Evolutionary conservation across 2,888 invertebrate species (phyloP).

Genomic region (Labia minor): DNA sequence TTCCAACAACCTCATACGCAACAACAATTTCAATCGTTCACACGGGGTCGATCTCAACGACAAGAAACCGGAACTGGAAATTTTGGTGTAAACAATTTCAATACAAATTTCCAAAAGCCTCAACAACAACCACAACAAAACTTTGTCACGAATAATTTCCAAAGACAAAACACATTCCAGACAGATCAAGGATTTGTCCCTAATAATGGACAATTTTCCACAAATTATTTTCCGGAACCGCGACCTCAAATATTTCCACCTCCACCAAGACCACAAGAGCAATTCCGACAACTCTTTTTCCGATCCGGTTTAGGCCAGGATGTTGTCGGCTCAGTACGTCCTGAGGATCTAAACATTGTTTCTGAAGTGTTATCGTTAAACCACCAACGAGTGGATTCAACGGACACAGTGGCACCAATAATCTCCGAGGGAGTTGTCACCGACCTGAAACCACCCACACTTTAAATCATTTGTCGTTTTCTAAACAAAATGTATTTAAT

Average conservation of each 20-base stretch:
- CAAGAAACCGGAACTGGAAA: constrained; percentile 44
- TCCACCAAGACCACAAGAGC: constrained; percentile 29
- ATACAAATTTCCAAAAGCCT: constrained; percentile 27
- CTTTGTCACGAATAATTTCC: constrained; percentile 13
- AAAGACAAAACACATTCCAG: background rate
- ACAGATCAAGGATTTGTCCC: background rate
- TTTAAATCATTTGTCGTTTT: background rate
- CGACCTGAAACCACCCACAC: background rate
- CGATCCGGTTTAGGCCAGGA: constrained; percentile 52
- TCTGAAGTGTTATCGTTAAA: constrained; percentile 70
- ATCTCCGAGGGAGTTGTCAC: background rate
- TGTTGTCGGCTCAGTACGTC: constrained; percentile 40
- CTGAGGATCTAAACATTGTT: constrained; percentile 69
- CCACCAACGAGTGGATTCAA: constrained; percentile 37
- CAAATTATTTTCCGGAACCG: background rate
- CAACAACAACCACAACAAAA: constrained; percentile 24
- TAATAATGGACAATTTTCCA: background rate
- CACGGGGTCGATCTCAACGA: constrained; percentile 28
- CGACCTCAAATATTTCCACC: background rate
- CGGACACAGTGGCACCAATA: background rate
- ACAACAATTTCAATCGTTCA: constrained; percentile 22
- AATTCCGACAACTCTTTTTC: constrained; percentile 52
- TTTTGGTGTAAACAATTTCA: constrained; percentile 44
- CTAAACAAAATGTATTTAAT: no score
- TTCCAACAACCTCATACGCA: constrained; percentile 30